Evolutionary conservation across 1,140 invertebrate genomes (phyloP), one percentile per base, ranked within the genome.

Genomic region (Drosophila sulfurigaster): DNA sequence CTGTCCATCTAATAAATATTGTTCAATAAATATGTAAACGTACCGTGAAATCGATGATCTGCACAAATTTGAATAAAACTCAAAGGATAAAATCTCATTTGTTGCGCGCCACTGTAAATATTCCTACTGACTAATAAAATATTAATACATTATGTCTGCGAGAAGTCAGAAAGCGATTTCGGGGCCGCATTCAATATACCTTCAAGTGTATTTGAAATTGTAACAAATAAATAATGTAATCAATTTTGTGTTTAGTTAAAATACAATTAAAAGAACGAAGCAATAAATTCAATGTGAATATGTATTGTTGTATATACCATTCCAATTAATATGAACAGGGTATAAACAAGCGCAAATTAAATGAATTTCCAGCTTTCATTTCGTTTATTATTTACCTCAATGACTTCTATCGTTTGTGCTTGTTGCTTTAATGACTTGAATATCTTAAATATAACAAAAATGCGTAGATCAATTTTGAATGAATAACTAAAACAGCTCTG

Each of bases 1-100:
- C 16, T 51, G 68, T 59, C 52, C 52, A 59, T 35, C 46, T 52
- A 45, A 25, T 60, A 73, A 73, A 73, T 64, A 65, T 41, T 45
- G 59, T 38, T 45, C 56, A 54, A 60, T 48, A 66, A 73, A 67
- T 74, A 71, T 64, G 73, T 30, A 56, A 59, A 66, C 60, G 67
- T 54, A 16, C 38, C 35, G 41, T 8, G 16, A 72, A 75, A 71
- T 71, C 68, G 54, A 51, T 65, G 54, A 72, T 35, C 67, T 64
- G 72, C 13, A 25, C 20, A 57, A 59, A 56, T 65, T 16, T 63
- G 15, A 32, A 70, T 57, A 43, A 43, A 45, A 45, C 45, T 38
- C 4, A 56, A 65, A 28, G 20, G 41, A 28, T 30, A 41, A 48
- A 35, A 70, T 15, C n/a, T 49, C 25, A 43, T 32, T 15, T 35